Evolutionary conservation across 2,888 invertebrate genomes (phyloP).

Genomic region (Leucania comma): DNA sequence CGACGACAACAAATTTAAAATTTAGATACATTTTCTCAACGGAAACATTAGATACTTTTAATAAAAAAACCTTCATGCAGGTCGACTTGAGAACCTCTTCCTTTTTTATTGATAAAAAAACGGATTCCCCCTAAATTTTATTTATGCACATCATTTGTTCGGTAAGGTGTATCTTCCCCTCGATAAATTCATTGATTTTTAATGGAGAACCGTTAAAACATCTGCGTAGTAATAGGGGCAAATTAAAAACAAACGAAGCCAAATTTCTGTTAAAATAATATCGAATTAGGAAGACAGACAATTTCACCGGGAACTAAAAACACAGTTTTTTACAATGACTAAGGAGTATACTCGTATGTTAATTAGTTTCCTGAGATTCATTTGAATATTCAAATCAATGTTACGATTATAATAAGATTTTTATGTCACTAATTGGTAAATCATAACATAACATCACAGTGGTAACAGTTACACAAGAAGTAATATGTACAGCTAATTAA

Average conservation of each 20-base stretch:
- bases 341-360: constrained; percentile 21
- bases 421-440: constrained; percentile 33
- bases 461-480: constrained; percentile 31
- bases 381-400: constrained; percentile 46
- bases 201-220: constrained; percentile 61
- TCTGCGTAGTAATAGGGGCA: constrained; percentile 59
- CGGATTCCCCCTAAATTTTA: constrained; percentile 48
- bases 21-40: constrained; percentile 7
- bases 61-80: not conserved
- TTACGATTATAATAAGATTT: constrained; percentile 29
- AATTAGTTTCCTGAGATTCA: constrained; percentile 35
- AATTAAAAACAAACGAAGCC: constrained; percentile 9
- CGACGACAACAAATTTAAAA: constrained; percentile 20
- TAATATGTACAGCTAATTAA: constrained; percentile 16
- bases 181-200: constrained; percentile 47
- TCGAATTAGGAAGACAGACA: not conserved
- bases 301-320: constrained; percentile 37
- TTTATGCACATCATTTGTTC: constrained; percentile 49
- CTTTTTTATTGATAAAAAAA: constrained; percentile 28
- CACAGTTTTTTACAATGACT: constrained; percentile 24
- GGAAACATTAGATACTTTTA: constrained; percentile 19
- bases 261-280: constrained; percentile 15
- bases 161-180: constrained; percentile 55
- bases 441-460: constrained; percentile 14
- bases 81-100: too few species aligned